Conservation (phyloP, 2,888 invertebrate genomes). For the Cylindroiulus punctatus region DNA sequence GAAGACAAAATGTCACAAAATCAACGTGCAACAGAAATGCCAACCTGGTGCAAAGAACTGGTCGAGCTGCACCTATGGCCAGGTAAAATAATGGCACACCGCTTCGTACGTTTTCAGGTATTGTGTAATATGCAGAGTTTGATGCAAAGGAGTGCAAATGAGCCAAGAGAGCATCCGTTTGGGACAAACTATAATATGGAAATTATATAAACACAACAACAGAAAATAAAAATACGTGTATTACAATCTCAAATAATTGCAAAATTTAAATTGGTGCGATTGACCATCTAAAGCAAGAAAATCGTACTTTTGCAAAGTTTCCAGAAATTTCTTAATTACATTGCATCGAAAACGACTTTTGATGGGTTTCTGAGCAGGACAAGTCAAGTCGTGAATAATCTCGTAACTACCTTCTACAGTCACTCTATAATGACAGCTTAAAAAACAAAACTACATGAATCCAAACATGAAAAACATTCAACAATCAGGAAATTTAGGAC, state of each 20-base stretch:
- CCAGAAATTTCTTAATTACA: conserved; percentile 75
- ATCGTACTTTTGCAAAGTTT: conserved; percentile 70
- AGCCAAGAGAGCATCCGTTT: conserved; percentile 75
- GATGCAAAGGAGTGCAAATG: conserved; percentile 76
- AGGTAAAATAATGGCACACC: conserved; percentile 77
- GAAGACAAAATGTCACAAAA: neutral
- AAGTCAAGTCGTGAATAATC: conserved; percentile 79
- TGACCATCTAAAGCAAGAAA: neutral
- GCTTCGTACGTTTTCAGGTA: conserved; percentile 76
- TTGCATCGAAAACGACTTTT: conserved; percentile 75
- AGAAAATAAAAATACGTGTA: neutral
- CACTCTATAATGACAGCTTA: conserved; percentile 63
- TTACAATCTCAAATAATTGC: too few relatives aligned
- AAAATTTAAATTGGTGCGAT: neutral
- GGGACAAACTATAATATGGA: conserved; percentile 68
- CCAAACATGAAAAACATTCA: neutral
- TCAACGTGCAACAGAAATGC: conserved; percentile 49
- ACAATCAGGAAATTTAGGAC: neutral
- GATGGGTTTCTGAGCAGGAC: conserved; percentile 72
- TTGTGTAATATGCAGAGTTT: conserved; percentile 73
- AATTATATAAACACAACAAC: neutral
- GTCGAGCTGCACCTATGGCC: conserved; percentile 66
- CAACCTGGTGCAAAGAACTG: conserved; percentile 64
- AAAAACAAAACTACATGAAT: neutral
- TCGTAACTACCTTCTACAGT: conserved; percentile 73